phyloP scores from a whole-genome alignment of 2,888 invertebrate species.

The Tetranychus piercei region DNA sequence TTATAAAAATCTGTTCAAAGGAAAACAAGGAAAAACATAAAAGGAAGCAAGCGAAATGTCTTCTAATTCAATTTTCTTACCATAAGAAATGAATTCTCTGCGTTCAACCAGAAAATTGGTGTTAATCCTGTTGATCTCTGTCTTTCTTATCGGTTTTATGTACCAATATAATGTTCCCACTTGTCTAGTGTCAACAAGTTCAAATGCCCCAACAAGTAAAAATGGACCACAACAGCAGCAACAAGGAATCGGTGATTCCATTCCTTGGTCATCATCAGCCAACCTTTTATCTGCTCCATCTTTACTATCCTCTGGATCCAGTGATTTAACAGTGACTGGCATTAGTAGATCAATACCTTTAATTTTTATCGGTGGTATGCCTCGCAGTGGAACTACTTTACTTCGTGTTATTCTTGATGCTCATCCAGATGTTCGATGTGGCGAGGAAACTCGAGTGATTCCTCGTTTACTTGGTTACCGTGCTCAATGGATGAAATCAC shows the following conservation, averaged over 20 bases:
- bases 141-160: conserved; percentile 9
- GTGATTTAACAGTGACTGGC: background rate
- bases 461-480: conserved; percentile 86
- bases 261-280: background rate
- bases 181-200: conserved; percentile 4
- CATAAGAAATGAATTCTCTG: background rate
- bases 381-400: conserved; percentile 86
- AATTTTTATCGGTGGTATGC: conserved; percentile 93
- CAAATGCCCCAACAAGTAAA: background rate
- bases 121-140: background rate
- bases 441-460: conserved; percentile 90
- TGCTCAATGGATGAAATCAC: conserved; percentile 83
- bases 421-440: conserved; percentile 87
- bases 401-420: conserved; percentile 97
- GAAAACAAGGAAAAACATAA: too few species aligned
- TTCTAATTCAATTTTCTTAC: too few species aligned
- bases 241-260: background rate
- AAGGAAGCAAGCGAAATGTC: too few species aligned
- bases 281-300: background rate
- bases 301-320: background rate
- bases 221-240: background rate
- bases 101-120: conserved; percentile 6
- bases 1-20: too few species aligned
- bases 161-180: conserved; percentile 11
- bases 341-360: conserved; percentile 67